Evolutionary conservation across 1,140 invertebrate genomes (phyloP).

Genomic region (Sycophaga agraensis): DNA sequence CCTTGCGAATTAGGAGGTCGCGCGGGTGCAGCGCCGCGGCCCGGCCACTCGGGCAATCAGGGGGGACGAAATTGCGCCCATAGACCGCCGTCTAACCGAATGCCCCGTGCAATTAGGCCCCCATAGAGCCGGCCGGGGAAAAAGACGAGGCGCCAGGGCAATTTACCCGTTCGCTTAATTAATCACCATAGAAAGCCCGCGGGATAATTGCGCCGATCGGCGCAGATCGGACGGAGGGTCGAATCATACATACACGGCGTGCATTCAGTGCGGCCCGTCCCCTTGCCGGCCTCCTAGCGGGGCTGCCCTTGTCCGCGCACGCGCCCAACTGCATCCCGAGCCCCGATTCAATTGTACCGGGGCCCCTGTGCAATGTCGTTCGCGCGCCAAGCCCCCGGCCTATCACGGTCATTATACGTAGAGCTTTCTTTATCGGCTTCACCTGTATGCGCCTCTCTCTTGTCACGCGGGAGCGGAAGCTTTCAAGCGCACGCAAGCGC

Average conservation of each 20-base stretch:
- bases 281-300: too few relatives aligned
- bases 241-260: conserved; percentile 4
- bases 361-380: too few relatives aligned
- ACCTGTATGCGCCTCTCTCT: too few relatives aligned
- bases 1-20: neutral
- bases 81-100: neutral
- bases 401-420: too few relatives aligned
- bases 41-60: too few relatives aligned
- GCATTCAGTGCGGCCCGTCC: neutral
- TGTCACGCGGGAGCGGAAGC: too few relatives aligned
- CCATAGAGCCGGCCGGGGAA: neutral
- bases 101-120: conserved; percentile 9
- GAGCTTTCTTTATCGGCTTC: too few relatives aligned
- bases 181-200: conserved; percentile 1
- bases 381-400: too few relatives aligned
- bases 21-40: neutral
- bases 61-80: conserved; percentile 1
- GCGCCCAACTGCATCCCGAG: too few relatives aligned
- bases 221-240: neutral
- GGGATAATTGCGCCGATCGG: conserved; percentile 15
- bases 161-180: conserved; percentile 18
- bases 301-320: too few relatives aligned
- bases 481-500: too few relatives aligned
- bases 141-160: conserved; percentile 6
- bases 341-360: too few relatives aligned